Evolutionary conservation across 2,888 invertebrate genomes (phyloP).

Genomic region (Trilocha varians): DNA sequence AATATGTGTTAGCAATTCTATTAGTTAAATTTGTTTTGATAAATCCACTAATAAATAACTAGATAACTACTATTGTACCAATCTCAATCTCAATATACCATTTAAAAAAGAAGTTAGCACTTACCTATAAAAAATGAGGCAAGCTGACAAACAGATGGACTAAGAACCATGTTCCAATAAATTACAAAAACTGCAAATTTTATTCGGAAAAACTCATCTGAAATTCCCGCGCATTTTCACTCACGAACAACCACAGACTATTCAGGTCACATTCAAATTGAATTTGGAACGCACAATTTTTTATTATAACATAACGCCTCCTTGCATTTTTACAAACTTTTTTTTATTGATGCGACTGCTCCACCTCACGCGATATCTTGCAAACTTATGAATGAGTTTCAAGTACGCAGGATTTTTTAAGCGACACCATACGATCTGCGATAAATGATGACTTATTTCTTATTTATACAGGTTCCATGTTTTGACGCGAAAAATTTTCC

Average conservation of each 20-base stretch:
- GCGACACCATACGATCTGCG: neutral
- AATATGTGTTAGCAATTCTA: too few relatives aligned
- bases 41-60: too few relatives aligned
- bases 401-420: constrained; percentile 2
- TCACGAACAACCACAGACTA: constrained; percentile 28
- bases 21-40: too few relatives aligned
- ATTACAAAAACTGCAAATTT: constrained; percentile 13
- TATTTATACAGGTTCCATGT: too few relatives aligned
- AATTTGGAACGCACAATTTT: constrained; percentile 31
- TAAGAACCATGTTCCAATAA: constrained; percentile 32
- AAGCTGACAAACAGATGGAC: constrained; percentile 34
- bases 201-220: constrained; percentile 28
- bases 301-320: constrained; percentile 10
- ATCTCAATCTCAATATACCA: too few relatives aligned
- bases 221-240: constrained; percentile 17
- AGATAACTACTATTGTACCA: too few relatives aligned
- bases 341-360: neutral
- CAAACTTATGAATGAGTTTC: constrained; percentile 13
- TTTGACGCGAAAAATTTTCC: neutral
- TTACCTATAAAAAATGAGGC: constrained; percentile 52
- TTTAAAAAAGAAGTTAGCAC: constrained; percentile 15
- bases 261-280: constrained; percentile 27
- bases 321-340: neutral
- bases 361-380: constrained; percentile 17
- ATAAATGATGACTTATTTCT: neutral